Conservation (phyloP, 2,113 vertebrate genomes). For the Ascaphus truei region DNA sequence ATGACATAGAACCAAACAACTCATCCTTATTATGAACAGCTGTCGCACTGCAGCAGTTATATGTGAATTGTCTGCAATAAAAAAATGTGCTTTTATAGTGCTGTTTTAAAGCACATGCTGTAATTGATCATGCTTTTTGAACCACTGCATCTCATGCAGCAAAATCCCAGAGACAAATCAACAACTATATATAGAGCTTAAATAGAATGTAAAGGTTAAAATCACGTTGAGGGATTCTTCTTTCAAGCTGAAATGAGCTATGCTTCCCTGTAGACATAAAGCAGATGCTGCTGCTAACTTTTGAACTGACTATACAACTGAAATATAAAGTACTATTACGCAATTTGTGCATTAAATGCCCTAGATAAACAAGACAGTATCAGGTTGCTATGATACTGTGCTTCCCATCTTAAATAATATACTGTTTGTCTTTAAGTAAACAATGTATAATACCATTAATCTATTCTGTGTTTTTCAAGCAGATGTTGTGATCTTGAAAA, state of each 20-base stretch:
- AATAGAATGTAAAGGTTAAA: constrained; percentile 11
- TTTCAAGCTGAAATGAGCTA: constrained; percentile 3
- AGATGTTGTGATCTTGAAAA: too few relatives aligned
- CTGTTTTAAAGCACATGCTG: neutral
- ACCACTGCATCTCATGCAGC: neutral
- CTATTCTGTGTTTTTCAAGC: too few relatives aligned
- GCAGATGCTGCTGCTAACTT: constrained; percentile 32
- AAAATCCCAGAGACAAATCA: neutral
- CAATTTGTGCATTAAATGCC: too few relatives aligned
- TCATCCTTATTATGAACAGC: neutral
- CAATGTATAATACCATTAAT: too few relatives aligned
- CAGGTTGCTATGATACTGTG: too few relatives aligned
- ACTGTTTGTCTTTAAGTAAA: too few relatives aligned
- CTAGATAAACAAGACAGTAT: too few relatives aligned
- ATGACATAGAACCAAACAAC: too few relatives aligned
- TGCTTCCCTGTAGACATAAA: neutral
- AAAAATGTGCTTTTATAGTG: neutral
- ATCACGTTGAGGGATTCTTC: neutral
- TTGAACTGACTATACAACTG: constrained; percentile 7
- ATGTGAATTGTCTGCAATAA: constrained; percentile 11
- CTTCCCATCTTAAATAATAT: too few relatives aligned
- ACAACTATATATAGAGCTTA: neutral
- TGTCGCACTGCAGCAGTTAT: neutral
- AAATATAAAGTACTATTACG: neutral
- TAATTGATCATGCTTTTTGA: neutral